phyloP scores from a whole-genome alignment of 1,140 invertebrate genomes.

The Glomeris maerens region DNA sequence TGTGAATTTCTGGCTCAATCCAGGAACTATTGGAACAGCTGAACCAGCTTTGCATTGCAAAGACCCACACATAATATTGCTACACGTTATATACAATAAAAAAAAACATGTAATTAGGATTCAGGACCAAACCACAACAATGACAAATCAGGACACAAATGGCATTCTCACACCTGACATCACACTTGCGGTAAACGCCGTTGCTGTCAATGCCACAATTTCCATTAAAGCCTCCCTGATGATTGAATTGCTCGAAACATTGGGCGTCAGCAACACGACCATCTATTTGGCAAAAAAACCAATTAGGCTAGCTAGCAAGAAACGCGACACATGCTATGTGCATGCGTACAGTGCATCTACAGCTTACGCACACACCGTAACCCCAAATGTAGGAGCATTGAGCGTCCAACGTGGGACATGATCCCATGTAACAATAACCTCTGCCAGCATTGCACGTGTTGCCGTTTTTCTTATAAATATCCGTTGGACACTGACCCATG shows the following conservation, averaged over 20 bases:
- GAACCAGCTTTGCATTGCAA: constrained; percentile 77
- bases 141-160: too few relatives aligned
- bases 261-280: constrained; percentile 58
- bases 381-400: constrained; percentile 91
- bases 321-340: not conserved
- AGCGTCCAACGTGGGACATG: constrained; percentile 67
- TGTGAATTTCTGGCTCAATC: constrained; percentile 61
- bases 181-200: constrained; percentile 72
- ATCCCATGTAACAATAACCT: constrained; percentile 79
- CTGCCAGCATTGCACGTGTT: constrained; percentile 49
- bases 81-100: constrained; percentile 26
- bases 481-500: constrained; percentile 67
- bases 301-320: not conserved
- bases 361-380: not conserved
- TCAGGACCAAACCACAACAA: too few relatives aligned
- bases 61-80: constrained; percentile 75
- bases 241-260: constrained; percentile 87
- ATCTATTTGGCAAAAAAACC: constrained; percentile 31
- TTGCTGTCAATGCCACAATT: constrained; percentile 71
- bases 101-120: constrained; percentile 9
- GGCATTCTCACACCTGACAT: constrained; percentile 43
- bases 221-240: constrained; percentile 79
- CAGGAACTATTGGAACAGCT: constrained; percentile 54
- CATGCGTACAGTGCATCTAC: too few relatives aligned
- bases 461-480: constrained; percentile 83